A percentile compares a stretch with the other conserved stretches of the same genome.
These are phyloP conservation scores for Callospermophilus lateralis DNA, from an alignment of 2,113 vertebrate genomes.

Conservation along the genomic window DNA sequence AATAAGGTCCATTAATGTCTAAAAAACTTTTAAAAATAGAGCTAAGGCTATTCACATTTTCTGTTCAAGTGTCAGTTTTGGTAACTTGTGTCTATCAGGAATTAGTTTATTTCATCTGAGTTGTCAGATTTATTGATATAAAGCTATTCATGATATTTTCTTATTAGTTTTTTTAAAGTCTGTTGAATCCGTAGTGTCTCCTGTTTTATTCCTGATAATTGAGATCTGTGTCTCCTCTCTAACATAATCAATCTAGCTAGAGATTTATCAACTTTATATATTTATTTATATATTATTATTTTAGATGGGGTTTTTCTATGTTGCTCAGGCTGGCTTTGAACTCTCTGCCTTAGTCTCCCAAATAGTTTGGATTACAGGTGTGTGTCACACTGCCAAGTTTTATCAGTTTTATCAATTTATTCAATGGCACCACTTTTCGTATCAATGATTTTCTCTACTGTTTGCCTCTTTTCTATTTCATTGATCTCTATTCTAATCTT, in stretches of 20 bases:
- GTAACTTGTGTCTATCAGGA: not conserved
- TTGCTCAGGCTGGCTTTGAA: not conserved
- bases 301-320: not conserved
- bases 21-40: not conserved
- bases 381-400: not conserved
- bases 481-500: conserved; percentile 7
- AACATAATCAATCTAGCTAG: not conserved
- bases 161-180: not conserved
- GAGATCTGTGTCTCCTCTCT: not conserved
- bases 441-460: not conserved
- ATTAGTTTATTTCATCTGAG: not conserved
- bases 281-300: not conserved
- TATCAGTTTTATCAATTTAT: not conserved
- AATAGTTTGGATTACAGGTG: too few relatives aligned
- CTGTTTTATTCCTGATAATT: not conserved
- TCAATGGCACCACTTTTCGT: not conserved
- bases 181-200: not conserved
- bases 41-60: not conserved
- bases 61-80: not conserved
- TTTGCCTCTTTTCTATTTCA: conserved; percentile 13
- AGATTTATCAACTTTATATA: not conserved
- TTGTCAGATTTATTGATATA: conserved; percentile 12
- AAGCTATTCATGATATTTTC: not conserved
- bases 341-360: not conserved
- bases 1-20: too few relatives aligned